Conservation (phyloP, 2,113 vertebrate genomes). For the Sardina pilchardus region DNA sequence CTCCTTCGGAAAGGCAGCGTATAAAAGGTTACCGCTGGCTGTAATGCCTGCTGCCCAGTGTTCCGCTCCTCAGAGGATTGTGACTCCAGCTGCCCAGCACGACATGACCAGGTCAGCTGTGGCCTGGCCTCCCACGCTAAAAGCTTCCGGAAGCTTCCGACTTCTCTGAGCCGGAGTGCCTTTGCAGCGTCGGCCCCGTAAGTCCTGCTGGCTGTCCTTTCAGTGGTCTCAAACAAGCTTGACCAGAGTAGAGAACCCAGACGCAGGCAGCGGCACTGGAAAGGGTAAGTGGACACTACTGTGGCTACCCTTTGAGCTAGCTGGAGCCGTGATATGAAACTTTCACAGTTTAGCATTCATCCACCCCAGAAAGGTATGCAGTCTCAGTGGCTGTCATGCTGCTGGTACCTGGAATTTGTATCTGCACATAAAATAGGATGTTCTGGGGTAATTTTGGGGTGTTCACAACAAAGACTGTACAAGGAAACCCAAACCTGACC, state of each 20-base stretch:
- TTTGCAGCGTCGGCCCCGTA: neutral
- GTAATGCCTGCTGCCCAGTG: constrained; percentile 58
- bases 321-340: neutral
- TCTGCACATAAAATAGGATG: too few relatives aligned
- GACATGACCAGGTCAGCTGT: constrained; percentile 66
- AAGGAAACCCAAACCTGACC: too few relatives aligned
- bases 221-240: neutral
- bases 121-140: constrained; percentile 54
- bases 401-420: too few relatives aligned
- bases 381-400: too few relatives aligned
- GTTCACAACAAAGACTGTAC: too few relatives aligned
- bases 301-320: too few relatives aligned
- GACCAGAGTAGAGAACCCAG: too few relatives aligned
- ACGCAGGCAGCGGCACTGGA: neutral
- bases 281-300: neutral
- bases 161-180: neutral
- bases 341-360: too few relatives aligned
- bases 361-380: too few relatives aligned
- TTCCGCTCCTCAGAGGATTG: constrained; percentile 56
- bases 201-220: neutral
- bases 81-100: constrained; percentile 59
- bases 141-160: neutral
- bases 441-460: too few relatives aligned
- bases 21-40: constrained; percentile 64
- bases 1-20: constrained; percentile 41